Base-by-base conservation (phyloP, 2,888 invertebrate species). In the Mechanitis messenoides region DNA sequence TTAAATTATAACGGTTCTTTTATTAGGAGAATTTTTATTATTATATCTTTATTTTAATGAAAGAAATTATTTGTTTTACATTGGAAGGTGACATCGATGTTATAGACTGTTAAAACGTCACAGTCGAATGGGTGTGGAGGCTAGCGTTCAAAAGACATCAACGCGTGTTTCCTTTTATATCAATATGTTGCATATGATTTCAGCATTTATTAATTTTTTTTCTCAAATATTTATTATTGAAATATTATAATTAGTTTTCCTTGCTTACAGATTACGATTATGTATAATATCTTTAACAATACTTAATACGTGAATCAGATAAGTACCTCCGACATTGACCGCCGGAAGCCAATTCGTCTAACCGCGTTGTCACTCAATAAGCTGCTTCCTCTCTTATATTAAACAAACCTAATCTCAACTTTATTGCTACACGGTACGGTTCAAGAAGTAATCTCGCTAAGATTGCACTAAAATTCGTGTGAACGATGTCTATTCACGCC, bases 311-410 rank as follows among this genome's bases (percentile, higher is more conserved):
- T 42, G 42, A 7, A 42, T 9, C 7, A 42, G 42, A 9, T 42
- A 20, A 38, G 38, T 38, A 3, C 42, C 42, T 42, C 42, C 42
- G 81, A 80, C 84, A 80, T 79, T 84, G 83, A 79, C 78, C 79
- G 75, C 75, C 83, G 85, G 85, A 85, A 83, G 80, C 74, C 74
- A 73, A 74, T 73, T 78, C 79, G 79, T 76, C 79, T 73, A 75
- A 73, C 78, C 79, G 80, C 75, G 79, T 78, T 78, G 73, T 78
- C 79, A 74, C 76, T 79, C 81, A 84, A 86, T 80, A 75, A 80
- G 73, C 67, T 67, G 66, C 76, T 85, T 86, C 85, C 85, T 73
- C 69, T 50, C 60, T 20, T 54, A 12, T 45, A 45, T 33, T 5
- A 33, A 56, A 35, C 12, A 7, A 46, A 38, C 31, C 45, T 6